Conservation (phyloP, 2,888 invertebrate genomes). For the Nasonovia ribisnigri region DNA sequence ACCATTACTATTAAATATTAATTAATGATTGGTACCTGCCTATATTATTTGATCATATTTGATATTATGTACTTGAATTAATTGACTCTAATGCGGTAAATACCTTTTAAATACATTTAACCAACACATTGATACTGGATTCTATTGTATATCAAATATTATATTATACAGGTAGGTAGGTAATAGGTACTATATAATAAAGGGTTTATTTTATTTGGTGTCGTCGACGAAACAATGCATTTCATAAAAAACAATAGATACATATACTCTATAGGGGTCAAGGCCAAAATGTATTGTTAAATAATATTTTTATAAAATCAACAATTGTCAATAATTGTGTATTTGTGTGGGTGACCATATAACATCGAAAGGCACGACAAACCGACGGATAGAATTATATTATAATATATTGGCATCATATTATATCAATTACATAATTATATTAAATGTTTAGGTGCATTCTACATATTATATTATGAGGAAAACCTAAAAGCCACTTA, state of each 20-base stretch:
- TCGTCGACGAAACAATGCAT: neutral
- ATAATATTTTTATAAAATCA: neutral
- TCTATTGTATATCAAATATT: neutral
- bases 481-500: neutral
- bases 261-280: neutral
- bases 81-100: neutral
- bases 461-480: neutral
- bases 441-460: neutral
- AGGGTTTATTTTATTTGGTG: neutral
- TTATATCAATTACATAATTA: neutral
- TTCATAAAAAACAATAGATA: neutral
- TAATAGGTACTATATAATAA: neutral
- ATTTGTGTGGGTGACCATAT: neutral
- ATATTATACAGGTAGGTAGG: neutral
- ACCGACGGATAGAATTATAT: neutral
- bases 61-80: neutral
- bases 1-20: too few relatives aligned
- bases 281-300: neutral
- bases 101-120: neutral
- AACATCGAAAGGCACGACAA: neutral
- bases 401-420: neutral
- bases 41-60: neutral
- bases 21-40: too few relatives aligned
- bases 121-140: neutral
- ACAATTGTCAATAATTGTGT: neutral